Percentiles rank a stretch among this genome's conserved stretches.
Evolutionary conservation across 1,140 invertebrate species (phyloP).

Genomic region (Micrasema longulum): DNA sequence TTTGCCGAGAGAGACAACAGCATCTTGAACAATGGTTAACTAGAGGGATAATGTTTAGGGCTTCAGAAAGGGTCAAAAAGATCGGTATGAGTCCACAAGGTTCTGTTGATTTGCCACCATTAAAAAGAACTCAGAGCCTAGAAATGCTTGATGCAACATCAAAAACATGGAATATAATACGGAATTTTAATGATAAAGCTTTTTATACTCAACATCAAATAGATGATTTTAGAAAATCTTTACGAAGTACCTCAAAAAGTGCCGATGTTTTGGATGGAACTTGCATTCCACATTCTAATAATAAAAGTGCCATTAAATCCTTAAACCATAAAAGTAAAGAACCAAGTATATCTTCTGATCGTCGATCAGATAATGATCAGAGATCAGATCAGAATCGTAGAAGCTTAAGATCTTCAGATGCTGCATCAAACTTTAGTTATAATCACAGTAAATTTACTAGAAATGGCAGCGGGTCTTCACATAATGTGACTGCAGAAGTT

Average conservation of each 20-base stretch:
- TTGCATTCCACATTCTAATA: constrained; percentile 9
- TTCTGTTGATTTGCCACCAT: constrained; percentile 70
- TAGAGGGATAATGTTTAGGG: constrained; percentile 70
- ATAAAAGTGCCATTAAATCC: constrained; percentile 26
- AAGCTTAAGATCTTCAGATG: constrained; percentile 45
- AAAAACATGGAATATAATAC: constrained; percentile 64
- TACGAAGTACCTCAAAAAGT: constrained; percentile 62
- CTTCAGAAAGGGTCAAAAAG: constrained; percentile 69
- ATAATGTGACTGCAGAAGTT: constrained; percentile 66
- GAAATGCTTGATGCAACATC: constrained; percentile 70
- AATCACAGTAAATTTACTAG: constrained; percentile 61
- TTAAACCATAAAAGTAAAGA: constrained; percentile 31
- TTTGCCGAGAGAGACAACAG: constrained; percentile 74
- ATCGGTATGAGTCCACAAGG: constrained; percentile 69
- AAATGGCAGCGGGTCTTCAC: constrained; percentile 57
- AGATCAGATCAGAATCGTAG: constrained; percentile 16
- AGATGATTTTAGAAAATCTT: constrained; percentile 59
- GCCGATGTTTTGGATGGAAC: constrained; percentile 58
- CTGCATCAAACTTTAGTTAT: constrained; percentile 33
- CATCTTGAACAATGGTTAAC: constrained; percentile 78
- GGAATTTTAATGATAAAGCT: constrained; percentile 60
- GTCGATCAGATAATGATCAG: constrained; percentile 19
- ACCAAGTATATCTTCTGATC: constrained; percentile 8
- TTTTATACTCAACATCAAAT: constrained; percentile 62
- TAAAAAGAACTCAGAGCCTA: constrained; percentile 74